Evolutionary conservation across 2,888 invertebrate species (phyloP).

Genomic region (Hanleya hanleyi): DNA sequence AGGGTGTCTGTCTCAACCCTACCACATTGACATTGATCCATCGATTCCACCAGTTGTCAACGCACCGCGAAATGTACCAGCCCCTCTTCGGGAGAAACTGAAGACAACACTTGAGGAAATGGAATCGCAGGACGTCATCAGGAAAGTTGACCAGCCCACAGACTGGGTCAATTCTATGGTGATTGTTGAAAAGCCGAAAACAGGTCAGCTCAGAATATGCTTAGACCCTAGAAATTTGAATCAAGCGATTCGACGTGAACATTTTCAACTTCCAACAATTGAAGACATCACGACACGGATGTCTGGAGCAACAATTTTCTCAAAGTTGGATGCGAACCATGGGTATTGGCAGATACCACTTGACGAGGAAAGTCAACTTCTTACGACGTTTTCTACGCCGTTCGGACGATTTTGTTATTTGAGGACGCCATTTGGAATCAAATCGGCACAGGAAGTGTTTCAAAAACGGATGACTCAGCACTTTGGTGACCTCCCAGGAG

Average conservation of each 20-base stretch:
- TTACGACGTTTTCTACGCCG: conserved; percentile 17
- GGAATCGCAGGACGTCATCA: conserved; percentile 4
- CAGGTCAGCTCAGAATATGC: conserved; percentile 10
- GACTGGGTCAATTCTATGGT: conserved; percentile 19
- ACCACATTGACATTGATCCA: not conserved
- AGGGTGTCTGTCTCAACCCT: too few species aligned
- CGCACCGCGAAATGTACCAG: not conserved
- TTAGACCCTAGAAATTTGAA: conserved; percentile 16
- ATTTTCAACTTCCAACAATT: conserved; percentile 21
- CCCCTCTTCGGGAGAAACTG: conserved; percentile 2
- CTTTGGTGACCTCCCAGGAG: conserved; percentile 15
- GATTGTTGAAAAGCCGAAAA: conserved; percentile 8
- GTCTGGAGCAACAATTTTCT: conserved; percentile 14
- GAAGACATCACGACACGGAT: conserved; percentile 20
- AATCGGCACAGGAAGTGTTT: conserved; percentile 23
- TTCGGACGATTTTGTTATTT: conserved; percentile 17
- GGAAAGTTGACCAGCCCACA: conserved; percentile 8
- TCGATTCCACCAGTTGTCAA: conserved; percentile 2
- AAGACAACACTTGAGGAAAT: conserved; percentile 6
- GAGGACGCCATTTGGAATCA: conserved; percentile 28
- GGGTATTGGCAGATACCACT: conserved; percentile 4
- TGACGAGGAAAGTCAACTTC: not conserved
- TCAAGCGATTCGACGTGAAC: conserved; percentile 10
- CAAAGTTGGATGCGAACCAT: conserved; percentile 13
- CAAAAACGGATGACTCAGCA: conserved; percentile 15